These are phyloP conservation scores for Jaculus jaculus DNA, from an alignment of 2,113 vertebrate species.

Conservation along the genomic window DNA sequence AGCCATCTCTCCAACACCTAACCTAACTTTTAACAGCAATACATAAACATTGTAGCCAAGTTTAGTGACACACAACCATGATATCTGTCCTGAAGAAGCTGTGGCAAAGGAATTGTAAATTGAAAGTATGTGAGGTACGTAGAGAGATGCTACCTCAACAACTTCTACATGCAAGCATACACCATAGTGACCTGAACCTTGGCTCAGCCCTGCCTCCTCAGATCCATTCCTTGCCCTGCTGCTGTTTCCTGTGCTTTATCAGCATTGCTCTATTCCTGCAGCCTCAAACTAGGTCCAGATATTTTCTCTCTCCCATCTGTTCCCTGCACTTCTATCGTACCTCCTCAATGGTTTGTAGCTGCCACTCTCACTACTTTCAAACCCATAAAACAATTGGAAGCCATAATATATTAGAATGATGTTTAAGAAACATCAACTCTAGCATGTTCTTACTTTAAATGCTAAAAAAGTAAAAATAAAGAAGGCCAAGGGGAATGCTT, in stretches of 20 bases:
- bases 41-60: neutral
- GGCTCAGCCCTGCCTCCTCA: neutral
- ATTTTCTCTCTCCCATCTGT: neutral
- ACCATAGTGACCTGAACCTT: neutral
- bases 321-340: neutral
- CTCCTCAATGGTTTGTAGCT: neutral
- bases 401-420: neutral
- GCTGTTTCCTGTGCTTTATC: rapidly evolving
- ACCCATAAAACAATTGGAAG: neutral
- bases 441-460: neutral
- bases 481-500: too few species aligned
- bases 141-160: neutral
- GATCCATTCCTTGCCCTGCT: rapidly evolving
- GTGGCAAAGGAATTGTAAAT: neutral
- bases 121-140: neutral
- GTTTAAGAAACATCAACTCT: neutral
- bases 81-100: neutral
- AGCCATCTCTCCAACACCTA: too few species aligned
- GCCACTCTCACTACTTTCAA: neutral
- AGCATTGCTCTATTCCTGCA: neutral
- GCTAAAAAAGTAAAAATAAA: neutral
- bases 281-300: neutral
- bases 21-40: neutral
- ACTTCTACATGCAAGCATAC: too few species aligned
- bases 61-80: neutral